Conservation (phyloP, 37 sponge, comb jelly and placozoan species). For the Aplysina aerophoba region DNA sequence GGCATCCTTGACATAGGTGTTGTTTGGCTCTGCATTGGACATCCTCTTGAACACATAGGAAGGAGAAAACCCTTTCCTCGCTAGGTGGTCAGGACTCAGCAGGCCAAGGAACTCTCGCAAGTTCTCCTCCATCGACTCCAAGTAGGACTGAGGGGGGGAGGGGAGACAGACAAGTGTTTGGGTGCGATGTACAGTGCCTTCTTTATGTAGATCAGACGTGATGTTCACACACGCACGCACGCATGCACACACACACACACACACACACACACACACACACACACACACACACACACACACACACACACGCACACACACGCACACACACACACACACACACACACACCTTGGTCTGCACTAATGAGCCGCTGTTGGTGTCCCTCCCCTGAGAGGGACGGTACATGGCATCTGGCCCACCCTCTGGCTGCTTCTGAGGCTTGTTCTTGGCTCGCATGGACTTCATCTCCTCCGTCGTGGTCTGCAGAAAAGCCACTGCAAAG, state of each 20-base stretch:
- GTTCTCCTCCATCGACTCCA: conserved; percentile 65
- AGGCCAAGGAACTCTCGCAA: conserved; percentile 53
- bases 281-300: conserved; percentile 60
- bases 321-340: conserved; percentile 24
- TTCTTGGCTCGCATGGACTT: conserved; percentile 61
- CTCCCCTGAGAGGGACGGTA: conserved; percentile 73
- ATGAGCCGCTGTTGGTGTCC: conserved; percentile 76
- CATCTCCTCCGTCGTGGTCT: conserved; percentile 51
- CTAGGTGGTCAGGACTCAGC: conserved; percentile 34
- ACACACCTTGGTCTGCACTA: conserved; percentile 73
- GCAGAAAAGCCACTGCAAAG: conserved; percentile 1
- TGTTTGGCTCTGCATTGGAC: conserved; percentile 48
- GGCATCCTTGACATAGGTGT: conserved; percentile 73
- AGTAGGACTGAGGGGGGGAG: conserved; percentile 53
- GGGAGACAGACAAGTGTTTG: no score
- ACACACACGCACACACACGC: conserved; percentile 28
- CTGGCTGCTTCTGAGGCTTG: conserved; percentile 35
- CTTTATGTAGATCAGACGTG: background rate
- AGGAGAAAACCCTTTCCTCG: conserved; percentile 23
- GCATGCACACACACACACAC: conserved; percentile 28
- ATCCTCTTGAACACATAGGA: conserved; percentile 65
- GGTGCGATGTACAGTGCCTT: background rate
- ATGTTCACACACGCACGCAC: conserved; percentile 18
- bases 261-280: conserved; percentile 36
- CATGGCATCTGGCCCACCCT: conserved; percentile 29